A percentile compares a stretch with the other conserved stretches of the same genome.
Conservation (phyloP, 2,888 invertebrate genomes). For the Oscheius sp. region DNA sequence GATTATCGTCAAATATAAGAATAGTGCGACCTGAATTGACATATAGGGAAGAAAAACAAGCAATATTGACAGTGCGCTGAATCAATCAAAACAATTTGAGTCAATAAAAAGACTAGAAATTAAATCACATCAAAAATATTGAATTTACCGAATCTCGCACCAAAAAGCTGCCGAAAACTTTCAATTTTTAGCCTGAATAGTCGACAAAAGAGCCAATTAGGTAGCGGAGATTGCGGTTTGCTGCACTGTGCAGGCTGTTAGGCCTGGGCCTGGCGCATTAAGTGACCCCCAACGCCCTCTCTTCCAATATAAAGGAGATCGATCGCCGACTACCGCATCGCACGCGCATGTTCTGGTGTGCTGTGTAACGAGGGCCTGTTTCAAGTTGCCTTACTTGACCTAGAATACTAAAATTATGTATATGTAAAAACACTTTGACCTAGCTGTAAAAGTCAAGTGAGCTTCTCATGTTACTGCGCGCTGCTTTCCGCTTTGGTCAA, state of each 20-base stretch:
- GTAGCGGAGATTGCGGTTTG: constrained; percentile 11
- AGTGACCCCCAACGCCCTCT: constrained; percentile 40
- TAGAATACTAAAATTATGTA: not conserved
- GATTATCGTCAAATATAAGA: not conserved
- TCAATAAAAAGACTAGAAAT: not conserved
- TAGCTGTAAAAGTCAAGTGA: no score
- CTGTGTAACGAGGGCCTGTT: constrained; percentile 16
- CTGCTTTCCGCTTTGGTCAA: no score
- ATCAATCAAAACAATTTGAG: not conserved
- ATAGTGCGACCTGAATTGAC: not conserved
- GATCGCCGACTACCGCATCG: constrained; percentile 36
- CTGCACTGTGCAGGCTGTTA: constrained; percentile 11
- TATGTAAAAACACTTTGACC: not conserved
- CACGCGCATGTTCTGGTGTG: constrained; percentile 1
- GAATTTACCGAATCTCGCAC: not conserved
- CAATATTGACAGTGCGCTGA: not conserved
- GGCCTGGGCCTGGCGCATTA: constrained; percentile 33
- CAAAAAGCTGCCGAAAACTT: not conserved
- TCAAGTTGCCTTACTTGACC: constrained; percentile 12
- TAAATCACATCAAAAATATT: not conserved
- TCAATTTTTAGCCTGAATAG: constrained; percentile 6
- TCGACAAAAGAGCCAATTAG: constrained; percentile 22
- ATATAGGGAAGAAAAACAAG: not conserved
- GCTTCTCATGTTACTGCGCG: no score
- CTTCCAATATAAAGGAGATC: constrained; percentile 42